Evolutionary conservation across 2,113 vertebrate species (phyloP), one percentile per base, ranked within the genome.

Genomic region (Oreotrochilus melanogaster): DNA sequence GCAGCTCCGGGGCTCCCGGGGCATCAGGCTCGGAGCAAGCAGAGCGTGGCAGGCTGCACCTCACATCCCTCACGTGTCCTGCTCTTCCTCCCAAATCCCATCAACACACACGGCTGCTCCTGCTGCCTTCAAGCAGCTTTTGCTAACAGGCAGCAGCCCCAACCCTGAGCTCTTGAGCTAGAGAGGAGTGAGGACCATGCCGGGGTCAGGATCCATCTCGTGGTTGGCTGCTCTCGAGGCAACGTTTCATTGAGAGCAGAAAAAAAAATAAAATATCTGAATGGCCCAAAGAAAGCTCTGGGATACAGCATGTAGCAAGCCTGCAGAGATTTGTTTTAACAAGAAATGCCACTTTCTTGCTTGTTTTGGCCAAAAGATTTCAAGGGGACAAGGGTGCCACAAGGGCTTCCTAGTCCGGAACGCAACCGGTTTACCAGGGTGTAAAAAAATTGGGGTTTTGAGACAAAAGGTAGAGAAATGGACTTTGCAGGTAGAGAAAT

Each of bases 71-170:
- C 33, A 12, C 21, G 1, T 12, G 1, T 1, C 50, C 7, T 12
- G 5, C n/a, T 66, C 24, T 7, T 17, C 78, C 53, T 16, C 6
- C 27, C 18, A 21, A 50, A 37, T 21, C 3, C 7, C 50, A 30
- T 1, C 69, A 19, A 3, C 53, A 24, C 39, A 13, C 1, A 2
- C 24, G 1, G 21, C 18, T 23, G 2, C 11, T 19, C 22, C 15
- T 12, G 7, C 35, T 39, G 39, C 28, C 5, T 8, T 11, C 8
- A 30, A 45, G 11, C 21, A 3, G 60, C 3, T 33, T 45, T 21
- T 2, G 51, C 67, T 57, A 27, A 57, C 18, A n/a, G 88, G 58
- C 65, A 37, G 58, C 14, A 58, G 37, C 4, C n/a, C 66, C 28
- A 1, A 5, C 0, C 2, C 67, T 18, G 19, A 58, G 45, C 80